These are phyloP conservation scores for Ptilonorhynchus violaceus DNA, from an alignment of 2,113 vertebrate species.

Conservation along the genomic window DNA sequence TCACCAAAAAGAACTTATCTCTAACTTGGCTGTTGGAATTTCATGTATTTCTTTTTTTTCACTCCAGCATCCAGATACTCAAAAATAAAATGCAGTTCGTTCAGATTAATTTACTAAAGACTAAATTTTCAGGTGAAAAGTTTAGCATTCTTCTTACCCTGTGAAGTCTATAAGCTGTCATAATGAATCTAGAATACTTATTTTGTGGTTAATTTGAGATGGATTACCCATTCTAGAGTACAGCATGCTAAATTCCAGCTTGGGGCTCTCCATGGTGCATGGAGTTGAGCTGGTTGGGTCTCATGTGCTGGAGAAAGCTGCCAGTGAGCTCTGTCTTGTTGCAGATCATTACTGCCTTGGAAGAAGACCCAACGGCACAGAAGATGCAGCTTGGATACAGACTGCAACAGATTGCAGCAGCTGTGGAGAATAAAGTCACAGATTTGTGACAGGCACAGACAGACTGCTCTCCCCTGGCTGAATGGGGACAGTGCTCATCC, in stretches of 20 bases:
- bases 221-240: not conserved
- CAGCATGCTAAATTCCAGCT: not conserved
- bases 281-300: not conserved
- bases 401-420: conserved; percentile 95
- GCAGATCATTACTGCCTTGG: conserved; percentile 95
- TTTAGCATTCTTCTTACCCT: not conserved
- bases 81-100: not conserved
- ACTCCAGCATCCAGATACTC: not conserved
- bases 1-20: not conserved
- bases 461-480: conserved; percentile 39
- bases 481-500: not conserved
- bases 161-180: not conserved
- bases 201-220: not conserved
- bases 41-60: not conserved
- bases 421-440: conserved; percentile 98
- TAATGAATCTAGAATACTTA: not conserved
- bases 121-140: not conserved
- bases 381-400: conserved; percentile 98
- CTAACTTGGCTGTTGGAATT: not conserved
- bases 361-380: conserved; percentile 91
- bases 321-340: conserved; percentile 22
- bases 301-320: not conserved
- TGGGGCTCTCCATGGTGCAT: not conserved
- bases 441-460: conserved; percentile 84
- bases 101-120: not conserved